phyloP scores from a whole-genome alignment of 2,797 vertebrate genomes.

The Malurus splendens region DNA sequence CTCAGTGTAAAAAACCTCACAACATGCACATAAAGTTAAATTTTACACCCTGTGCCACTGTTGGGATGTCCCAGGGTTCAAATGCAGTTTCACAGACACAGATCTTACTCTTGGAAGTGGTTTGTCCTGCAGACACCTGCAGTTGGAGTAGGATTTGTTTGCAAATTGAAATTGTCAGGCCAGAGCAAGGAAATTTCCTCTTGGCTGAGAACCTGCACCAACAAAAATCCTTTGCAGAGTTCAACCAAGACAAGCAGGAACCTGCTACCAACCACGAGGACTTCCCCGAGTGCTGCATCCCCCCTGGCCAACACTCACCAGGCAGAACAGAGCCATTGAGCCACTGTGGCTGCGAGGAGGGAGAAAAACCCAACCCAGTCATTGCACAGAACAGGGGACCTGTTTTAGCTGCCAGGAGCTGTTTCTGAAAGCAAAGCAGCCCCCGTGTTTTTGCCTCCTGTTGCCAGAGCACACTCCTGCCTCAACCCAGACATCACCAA shows the following conservation, averaged over 20 bases:
- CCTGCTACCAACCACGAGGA: accelerated
- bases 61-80: background rate
- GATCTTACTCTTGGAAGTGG: too few relatives aligned
- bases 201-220: background rate
- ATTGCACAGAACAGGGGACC: background rate
- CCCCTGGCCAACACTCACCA: background rate
- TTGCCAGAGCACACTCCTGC: background rate
- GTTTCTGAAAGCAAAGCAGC: background rate
- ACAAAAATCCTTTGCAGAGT: accelerated
- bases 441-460: background rate
- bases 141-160: background rate
- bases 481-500: background rate
- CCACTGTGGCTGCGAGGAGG: background rate
- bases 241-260: background rate
- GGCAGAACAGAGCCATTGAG: background rate
- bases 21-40: background rate
- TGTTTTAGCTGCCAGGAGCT: background rate
- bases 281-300: background rate
- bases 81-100: accelerated
- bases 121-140: background rate
- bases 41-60: background rate
- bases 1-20: background rate
- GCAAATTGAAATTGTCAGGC: background rate
- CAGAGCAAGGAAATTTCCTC: background rate
- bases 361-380: background rate